phyloP scores from a whole-genome alignment of 2,113 vertebrate species.

The Bettongia penicillata region DNA sequence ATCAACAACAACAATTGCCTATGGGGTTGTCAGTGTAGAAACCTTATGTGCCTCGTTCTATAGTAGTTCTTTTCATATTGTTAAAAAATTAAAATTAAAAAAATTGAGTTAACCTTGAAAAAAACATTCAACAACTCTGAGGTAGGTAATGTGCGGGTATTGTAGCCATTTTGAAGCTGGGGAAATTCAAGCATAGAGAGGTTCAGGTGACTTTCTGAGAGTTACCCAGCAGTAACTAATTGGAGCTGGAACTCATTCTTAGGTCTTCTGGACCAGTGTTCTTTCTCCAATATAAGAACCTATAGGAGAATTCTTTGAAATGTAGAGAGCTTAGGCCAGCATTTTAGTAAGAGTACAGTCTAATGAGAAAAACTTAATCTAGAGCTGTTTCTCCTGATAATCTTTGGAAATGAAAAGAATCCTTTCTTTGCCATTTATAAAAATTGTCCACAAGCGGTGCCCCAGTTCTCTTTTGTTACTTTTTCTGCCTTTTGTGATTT shows the following conservation, averaged over 20 bases:
- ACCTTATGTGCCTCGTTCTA: no score
- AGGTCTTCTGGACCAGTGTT: background rate
- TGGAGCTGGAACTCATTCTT: background rate
- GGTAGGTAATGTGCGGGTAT: background rate
- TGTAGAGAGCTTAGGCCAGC: background rate
- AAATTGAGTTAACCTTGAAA: no score
- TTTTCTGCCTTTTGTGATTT: conserved; percentile 33
- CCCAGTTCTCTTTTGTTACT: background rate
- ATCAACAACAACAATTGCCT: no score
- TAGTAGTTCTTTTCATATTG: no score
- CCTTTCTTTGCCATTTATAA: conserved; percentile 52
- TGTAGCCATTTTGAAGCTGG: background rate
- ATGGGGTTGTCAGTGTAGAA: no score
- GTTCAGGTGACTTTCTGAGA: background rate
- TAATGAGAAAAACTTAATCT: conserved; percentile 23
- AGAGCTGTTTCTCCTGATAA: conserved; percentile 18
- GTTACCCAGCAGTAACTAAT: background rate
- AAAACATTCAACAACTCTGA: background rate
- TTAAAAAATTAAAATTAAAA: no score
- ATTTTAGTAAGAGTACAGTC: conserved; percentile 6
- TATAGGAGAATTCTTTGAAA: background rate
- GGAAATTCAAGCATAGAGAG: background rate
- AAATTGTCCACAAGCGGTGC: conserved; percentile 1
- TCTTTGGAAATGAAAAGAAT: conserved; percentile 41
- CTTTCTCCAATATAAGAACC: background rate